phyloP scores from a whole-genome alignment of 1,140 invertebrate genomes.

The Sarcophaga peregrina region DNA sequence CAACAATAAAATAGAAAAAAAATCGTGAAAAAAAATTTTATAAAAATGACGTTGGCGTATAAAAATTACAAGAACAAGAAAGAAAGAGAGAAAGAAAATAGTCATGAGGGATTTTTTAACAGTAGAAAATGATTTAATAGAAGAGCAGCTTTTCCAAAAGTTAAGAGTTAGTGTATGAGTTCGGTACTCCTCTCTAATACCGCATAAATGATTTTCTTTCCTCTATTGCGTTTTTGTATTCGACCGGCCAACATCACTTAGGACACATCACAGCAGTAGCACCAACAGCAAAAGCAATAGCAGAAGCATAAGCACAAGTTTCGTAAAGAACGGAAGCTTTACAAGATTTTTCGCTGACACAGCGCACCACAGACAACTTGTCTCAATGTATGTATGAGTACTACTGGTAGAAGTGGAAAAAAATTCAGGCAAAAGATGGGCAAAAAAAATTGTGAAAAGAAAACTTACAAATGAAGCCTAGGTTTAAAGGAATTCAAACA shows the following conservation, averaged over 20 bases:
- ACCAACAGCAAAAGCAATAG: too few relatives aligned
- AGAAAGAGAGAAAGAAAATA: not conserved
- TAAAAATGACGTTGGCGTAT: too few relatives aligned
- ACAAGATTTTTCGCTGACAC: conserved; percentile 17
- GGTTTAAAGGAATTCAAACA: not conserved
- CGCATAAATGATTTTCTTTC: conserved; percentile 10
- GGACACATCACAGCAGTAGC: not conserved
- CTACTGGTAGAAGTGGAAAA: not conserved
- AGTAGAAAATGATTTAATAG: conserved; percentile 25
- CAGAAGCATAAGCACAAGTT: conserved; percentile 14
- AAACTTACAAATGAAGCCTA: not conserved
- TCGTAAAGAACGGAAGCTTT: not conserved
- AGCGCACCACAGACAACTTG: not conserved
- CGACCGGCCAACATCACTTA: not conserved
- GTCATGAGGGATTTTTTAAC: not conserved
- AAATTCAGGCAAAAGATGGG: not conserved
- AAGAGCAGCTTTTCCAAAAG: not conserved
- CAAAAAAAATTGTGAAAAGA: not conserved
- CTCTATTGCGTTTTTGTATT: not conserved
- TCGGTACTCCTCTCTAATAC: not conserved
- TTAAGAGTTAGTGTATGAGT: not conserved
- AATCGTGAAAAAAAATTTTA: not conserved
- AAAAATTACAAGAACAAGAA: not conserved
- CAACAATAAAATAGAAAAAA: not conserved
- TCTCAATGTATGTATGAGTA: not conserved